These are phyloP conservation scores for Ameiurus melas DNA, from an alignment of 2,113 vertebrate genomes.

Conservation along the genomic window DNA sequence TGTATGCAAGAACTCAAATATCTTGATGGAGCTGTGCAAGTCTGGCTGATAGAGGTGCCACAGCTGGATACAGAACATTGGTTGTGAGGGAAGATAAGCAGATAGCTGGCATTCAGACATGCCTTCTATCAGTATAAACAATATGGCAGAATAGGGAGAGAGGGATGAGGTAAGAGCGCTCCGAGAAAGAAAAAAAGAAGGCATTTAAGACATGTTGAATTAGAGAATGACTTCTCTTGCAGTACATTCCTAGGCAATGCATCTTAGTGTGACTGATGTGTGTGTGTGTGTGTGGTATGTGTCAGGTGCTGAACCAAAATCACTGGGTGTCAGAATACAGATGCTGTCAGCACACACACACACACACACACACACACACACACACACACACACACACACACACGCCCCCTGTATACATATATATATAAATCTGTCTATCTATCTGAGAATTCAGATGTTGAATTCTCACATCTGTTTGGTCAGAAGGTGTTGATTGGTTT, in stretches of 20 bases:
- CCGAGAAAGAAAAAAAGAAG: neutral
- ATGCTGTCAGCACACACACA: conserved; percentile 29
- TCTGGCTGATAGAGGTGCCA: conserved; percentile 7
- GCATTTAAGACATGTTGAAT: neutral
- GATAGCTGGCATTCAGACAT: conserved; percentile 44
- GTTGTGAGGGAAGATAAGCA: conserved; percentile 38
- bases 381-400: conserved; percentile 23
- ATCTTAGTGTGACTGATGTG: conserved; percentile 2
- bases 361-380: conserved; percentile 28
- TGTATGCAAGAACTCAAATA: neutral
- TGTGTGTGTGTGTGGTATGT: neutral
- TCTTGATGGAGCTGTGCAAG: conserved; percentile 16
- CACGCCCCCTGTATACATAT: neutral
- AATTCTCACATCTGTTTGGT: neutral
- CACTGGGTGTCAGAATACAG: conserved; percentile 57
- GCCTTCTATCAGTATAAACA: conserved; percentile 40
- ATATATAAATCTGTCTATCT: neutral
- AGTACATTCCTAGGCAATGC: neutral
- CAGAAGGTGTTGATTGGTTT: too few relatives aligned
- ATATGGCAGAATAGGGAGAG: neutral
- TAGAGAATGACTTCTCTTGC: neutral
- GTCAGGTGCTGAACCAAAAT: conserved; percentile 33
- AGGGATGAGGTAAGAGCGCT: neutral
- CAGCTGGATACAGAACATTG: conserved; percentile 50
- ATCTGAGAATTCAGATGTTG: neutral